Evolutionary conservation across 2,888 invertebrate species (phyloP).

Genomic region (Ophion obscuratus): DNA sequence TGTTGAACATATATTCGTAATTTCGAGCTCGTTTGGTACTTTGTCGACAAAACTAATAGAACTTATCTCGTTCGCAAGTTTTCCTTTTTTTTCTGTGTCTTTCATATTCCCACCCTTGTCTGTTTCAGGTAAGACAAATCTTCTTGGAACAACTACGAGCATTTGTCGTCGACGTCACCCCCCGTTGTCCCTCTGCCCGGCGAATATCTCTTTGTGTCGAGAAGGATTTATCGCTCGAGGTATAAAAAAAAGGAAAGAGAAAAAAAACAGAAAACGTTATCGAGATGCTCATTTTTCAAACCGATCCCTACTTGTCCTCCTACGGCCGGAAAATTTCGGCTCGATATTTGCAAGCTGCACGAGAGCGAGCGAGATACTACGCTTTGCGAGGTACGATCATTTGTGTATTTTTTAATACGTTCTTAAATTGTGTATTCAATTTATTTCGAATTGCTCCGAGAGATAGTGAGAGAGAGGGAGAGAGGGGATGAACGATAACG

Average conservation of each 20-base stretch:
- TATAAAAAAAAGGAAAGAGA: neutral
- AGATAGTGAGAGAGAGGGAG: no score
- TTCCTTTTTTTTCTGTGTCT: neutral
- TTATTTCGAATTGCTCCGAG: no score
- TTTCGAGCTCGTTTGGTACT: neutral
- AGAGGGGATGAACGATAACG: no score
- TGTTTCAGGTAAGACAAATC: slow-evolving; percentile 33
- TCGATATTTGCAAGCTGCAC: neutral
- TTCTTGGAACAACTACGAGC: slow-evolving; percentile 15
- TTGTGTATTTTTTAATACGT: no score
- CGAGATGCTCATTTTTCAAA: slow-evolving; percentile 16
- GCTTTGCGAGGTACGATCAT: no score
- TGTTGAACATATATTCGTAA: neutral
- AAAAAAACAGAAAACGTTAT: neutral
- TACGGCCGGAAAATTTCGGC: neutral
- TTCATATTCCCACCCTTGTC: slow-evolving; percentile 15
- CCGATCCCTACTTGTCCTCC: neutral
- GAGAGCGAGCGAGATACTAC: neutral
- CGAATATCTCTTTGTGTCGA: slow-evolving; percentile 30
- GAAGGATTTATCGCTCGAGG: slow-evolving; percentile 31
- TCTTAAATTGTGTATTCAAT: no score
- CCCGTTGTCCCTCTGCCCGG: neutral
- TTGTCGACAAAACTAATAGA: slow-evolving; percentile 20
- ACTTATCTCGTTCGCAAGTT: slow-evolving; percentile 18
- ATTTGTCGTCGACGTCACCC: slow-evolving; percentile 15